These are phyloP conservation scores for Nipponia nippon DNA, from an alignment of 2,113 vertebrate species.

Conservation along the genomic window DNA sequence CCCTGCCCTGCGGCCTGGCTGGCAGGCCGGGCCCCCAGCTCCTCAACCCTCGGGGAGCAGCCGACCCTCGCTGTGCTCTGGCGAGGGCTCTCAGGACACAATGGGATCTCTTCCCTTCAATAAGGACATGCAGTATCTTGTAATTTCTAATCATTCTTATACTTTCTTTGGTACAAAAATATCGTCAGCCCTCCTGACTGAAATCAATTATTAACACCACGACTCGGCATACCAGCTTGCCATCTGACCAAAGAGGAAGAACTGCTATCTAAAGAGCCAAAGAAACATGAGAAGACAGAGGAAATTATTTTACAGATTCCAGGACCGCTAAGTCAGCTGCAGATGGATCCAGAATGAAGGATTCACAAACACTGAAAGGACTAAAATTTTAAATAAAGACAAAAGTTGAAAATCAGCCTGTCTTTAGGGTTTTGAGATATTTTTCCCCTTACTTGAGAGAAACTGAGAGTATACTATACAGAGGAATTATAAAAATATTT, in stretches of 20 bases:
- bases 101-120: not conserved
- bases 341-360: not conserved
- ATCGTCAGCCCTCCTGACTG: not conserved
- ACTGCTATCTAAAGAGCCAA: not conserved
- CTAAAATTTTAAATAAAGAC: not conserved
- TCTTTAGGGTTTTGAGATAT: not conserved
- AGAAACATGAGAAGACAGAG: accelerated
- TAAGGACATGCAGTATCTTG: not conserved
- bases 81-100: not conserved
- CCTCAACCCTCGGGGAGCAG: accelerated
- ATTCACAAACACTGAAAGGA: not conserved
- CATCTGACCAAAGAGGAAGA: not conserved
- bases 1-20: not conserved
- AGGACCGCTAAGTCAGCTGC: not conserved
- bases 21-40: not conserved
- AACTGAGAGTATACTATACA: not conserved
- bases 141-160: not conserved
- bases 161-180: not conserved
- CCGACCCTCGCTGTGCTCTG: accelerated
- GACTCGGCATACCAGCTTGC: not conserved
- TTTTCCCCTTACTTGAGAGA: not conserved
- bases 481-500: not conserved
- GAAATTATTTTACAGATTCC: not conserved
- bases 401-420: not conserved
- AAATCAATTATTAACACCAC: not conserved